Percentiles rank a stretch among this genome's conserved stretches.
Evolutionary conservation across 2,888 invertebrate species (phyloP).

Genomic region (Drosophila leonis): DNA sequence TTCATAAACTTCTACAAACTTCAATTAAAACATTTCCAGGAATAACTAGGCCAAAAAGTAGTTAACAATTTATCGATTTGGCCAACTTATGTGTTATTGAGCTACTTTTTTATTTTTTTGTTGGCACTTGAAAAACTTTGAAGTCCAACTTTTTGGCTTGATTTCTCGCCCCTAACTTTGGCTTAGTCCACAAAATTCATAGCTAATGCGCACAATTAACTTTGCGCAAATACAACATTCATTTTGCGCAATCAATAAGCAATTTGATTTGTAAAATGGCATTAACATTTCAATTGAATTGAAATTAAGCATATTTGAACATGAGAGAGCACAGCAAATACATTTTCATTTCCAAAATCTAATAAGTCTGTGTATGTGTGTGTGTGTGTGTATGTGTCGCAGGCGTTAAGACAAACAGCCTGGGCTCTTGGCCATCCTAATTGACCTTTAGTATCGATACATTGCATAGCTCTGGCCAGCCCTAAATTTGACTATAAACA

Average conservation of each 20-base stretch:
- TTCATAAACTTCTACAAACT: not conserved
- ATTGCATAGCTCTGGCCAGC: conserved; percentile 11
- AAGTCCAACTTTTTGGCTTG: conserved; percentile 15
- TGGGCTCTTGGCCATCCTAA: not conserved
- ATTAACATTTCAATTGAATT: conserved; percentile 60
- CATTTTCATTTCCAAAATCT: not conserved
- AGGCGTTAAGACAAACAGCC: conserved; percentile 31
- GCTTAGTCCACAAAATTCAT: not conserved
- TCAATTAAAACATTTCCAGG: not conserved
- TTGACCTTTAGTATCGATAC: conserved; percentile 17
- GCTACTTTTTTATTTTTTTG: not conserved
- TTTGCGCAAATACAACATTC: conserved; percentile 25
- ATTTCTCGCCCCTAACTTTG: not conserved
- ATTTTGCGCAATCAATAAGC: conserved; percentile 5
- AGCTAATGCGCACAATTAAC: conserved; percentile 37
- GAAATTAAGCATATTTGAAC: conserved; percentile 46
- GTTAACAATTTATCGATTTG: conserved; percentile 25
- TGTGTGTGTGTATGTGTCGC: not conserved
- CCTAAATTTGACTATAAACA: conserved; percentile 16
- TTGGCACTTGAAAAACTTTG: conserved; percentile 5
- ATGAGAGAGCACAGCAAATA: not conserved
- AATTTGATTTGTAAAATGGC: conserved; percentile 20
- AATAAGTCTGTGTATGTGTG: not conserved
- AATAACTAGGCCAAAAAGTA: not conserved
- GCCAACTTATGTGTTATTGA: conserved; percentile 12